Percentiles rank a stretch among this genome's conserved stretches.
phyloP scores from a whole-genome alignment of 2,113 vertebrate genomes.

The Brachyhypopomus occidentalis region DNA sequence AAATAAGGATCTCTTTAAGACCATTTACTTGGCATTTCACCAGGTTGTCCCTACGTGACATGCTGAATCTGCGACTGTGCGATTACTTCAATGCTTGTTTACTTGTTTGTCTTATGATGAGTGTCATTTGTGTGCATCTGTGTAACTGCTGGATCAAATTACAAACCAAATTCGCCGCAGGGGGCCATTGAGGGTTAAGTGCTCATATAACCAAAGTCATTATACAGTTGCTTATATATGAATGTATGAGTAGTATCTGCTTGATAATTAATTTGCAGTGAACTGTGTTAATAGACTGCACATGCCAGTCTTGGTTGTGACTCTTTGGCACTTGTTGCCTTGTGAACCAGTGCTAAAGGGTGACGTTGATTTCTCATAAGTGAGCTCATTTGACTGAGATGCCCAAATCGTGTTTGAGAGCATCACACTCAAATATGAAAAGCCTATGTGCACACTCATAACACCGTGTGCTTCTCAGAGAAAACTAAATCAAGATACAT shows the following conservation, averaged over 20 bases:
- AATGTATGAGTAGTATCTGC: neutral
- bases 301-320: neutral
- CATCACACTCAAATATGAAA: neutral
- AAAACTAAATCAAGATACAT: no score
- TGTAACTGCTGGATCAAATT: no score
- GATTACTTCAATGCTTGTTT: neutral
- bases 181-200: no score
- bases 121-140: neutral
- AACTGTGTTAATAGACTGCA: neutral
- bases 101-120: neutral
- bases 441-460: neutral
- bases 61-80: neutral
- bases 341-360: no score
- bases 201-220: no score
- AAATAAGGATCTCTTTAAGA: constrained; percentile 71
- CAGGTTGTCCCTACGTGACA: constrained; percentile 20
- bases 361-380: no score
- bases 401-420: constrained; percentile 5
- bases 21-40: constrained; percentile 58
- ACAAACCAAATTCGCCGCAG: no score
- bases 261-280: neutral
- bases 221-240: no score
- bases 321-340: no score
- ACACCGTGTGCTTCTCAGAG: neutral
- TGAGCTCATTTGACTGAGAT: neutral